A percentile compares a stretch with the other conserved stretches of the same genome.
These are phyloP conservation scores for Galemys pyrenaicus DNA, from an alignment of 2,113 vertebrate genomes.

Conservation along the genomic window DNA sequence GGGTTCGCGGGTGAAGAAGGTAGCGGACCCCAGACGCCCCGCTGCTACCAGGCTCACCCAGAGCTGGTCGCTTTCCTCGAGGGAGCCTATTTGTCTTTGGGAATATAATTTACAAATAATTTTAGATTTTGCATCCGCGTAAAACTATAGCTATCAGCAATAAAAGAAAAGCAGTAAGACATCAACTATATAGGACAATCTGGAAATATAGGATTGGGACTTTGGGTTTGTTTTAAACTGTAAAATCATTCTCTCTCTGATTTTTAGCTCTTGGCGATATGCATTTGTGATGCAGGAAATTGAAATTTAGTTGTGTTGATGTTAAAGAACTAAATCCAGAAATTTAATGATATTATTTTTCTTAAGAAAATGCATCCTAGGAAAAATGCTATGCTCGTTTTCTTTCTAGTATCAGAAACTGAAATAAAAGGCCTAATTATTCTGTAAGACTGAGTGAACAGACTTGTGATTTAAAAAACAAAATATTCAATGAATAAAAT, in stretches of 20 bases:
- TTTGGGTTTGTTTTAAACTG: background rate
- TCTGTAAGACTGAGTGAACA: background rate
- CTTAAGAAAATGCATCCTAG: background rate
- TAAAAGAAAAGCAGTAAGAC: background rate
- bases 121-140: background rate
- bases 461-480: background rate
- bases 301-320: background rate
- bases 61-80: background rate
- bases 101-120: background rate
- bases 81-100: background rate
- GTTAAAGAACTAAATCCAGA: constrained; percentile 13
- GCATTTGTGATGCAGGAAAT: background rate
- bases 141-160: background rate
- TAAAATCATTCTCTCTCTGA: background rate
- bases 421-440: constrained; percentile 32
- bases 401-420: background rate
- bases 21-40: too few species aligned
- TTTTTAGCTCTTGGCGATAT: background rate
- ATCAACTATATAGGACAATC: background rate
- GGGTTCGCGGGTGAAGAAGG: too few species aligned
- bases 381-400: background rate
- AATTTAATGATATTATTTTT: background rate
- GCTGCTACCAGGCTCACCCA: too few species aligned
- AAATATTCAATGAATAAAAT: constrained; percentile 20
- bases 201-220: background rate